Base-by-base conservation (phyloP, 2,797 vertebrate species). In the Tragopan temminckii region DNA sequence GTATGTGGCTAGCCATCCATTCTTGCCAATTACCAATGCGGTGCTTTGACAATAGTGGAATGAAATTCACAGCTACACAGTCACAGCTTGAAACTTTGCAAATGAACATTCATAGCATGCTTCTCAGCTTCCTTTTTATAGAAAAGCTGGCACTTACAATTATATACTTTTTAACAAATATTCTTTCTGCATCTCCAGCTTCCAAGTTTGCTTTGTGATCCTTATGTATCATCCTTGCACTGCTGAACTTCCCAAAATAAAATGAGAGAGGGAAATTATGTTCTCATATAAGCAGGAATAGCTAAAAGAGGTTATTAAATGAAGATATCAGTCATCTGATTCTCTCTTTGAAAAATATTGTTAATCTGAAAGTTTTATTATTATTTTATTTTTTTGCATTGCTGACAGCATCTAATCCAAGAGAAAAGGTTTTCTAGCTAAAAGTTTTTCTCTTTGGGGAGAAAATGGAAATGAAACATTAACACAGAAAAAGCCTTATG, bases 81-180 rank as follows among this genome's bases (percentile, higher is more conserved):
- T 92, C 96, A 94, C 96, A 97, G 95, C 92, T 95, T 97, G 95
- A 96, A 91, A 79, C 92, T 95, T 95, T 82, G 94, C 85, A 96
- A 95, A 95, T 94, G 96, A 97, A 96, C 95, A 93, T 92, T 97
- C 93, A 63, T 91, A 94, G 85, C 59, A 31, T 80, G 93, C 82
- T 95, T 95, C 94, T 94, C 74, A 52, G 80, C 85, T 92, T 91
- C 91, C 89, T 95, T 97, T 95, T 95, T 93, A 95, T 91, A 93
- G 92, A 93, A 88, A 95, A 89, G 62, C 71, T 93, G 80, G 89
- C 82, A 59, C 82, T 93, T 91, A 63, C 85, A 95, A 92, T 96
- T 94, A 92, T 25, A 80, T 81, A 74, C 76, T 84, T 95, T 94
- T 95, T 84, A 95, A 96, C 82, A 94, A 91, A 94, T 88, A 72